Evolutionary conservation across 2,888 invertebrate species (phyloP).

Genomic region (Xanthorhoe spadicearia): DNA sequence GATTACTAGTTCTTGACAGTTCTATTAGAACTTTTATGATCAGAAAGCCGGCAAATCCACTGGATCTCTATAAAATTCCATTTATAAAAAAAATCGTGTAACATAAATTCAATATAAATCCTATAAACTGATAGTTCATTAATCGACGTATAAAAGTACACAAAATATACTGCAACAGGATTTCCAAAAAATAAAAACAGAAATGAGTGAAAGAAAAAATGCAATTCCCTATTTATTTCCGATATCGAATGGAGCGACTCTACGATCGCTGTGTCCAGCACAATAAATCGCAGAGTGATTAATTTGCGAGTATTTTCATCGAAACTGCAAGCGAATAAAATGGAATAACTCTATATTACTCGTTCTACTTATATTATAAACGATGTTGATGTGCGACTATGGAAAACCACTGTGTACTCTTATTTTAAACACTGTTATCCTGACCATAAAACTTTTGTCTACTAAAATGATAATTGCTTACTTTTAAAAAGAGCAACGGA

Average conservation of each 20-base stretch:
- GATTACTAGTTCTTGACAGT: too few species aligned
- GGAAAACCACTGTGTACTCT: neutral
- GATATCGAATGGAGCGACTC: slow-evolving; percentile 32
- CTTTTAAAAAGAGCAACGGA: too few species aligned
- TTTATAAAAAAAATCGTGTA: neutral
- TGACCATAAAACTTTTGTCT: too few species aligned
- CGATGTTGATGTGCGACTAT: too few species aligned
- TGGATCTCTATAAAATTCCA: too few species aligned
- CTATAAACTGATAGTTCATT: neutral
- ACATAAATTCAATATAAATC: neutral
- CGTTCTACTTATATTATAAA: too few species aligned
- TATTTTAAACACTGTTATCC: too few species aligned
- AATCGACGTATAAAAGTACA: neutral
- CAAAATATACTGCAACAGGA: neutral
- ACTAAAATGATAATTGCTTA: too few species aligned
- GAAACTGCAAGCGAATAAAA: slow-evolving; percentile 22
- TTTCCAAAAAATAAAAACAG: slow-evolving; percentile 1
- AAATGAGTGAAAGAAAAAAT: slow-evolving; percentile 5
- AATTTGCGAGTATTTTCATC: slow-evolving; percentile 35
- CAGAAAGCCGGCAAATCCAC: too few species aligned
- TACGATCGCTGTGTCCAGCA: slow-evolving; percentile 33
- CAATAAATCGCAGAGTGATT: slow-evolving; percentile 37
- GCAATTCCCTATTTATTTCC: slow-evolving; percentile 29
- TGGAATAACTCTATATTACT: neutral
- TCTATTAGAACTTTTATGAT: too few species aligned